Evolutionary conservation across 1,140 invertebrate genomes (phyloP), one percentile per base, ranked within the genome.

Genomic region (Saccostrea echinata): DNA sequence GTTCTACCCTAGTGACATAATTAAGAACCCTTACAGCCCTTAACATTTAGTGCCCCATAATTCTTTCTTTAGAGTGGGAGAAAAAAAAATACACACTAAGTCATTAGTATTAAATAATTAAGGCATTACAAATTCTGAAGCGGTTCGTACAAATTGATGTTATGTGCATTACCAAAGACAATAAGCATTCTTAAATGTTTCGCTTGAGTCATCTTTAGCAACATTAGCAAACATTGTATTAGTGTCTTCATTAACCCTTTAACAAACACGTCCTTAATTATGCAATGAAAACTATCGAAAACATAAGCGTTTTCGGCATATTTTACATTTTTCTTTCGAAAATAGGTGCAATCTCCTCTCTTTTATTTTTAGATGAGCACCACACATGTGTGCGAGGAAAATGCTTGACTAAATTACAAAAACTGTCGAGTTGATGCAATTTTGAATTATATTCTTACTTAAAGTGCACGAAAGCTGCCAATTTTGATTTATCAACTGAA

Each of bases 231-330:
- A 33, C 68, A 30, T 16, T 30, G 24, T 30, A 27, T 33, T 76
- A 76, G 68, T 30, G 24, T 76, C 27, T 76, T 76, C 13, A 76
- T 76, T 76, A 76, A 76, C 68, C 33, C 68, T 76, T 76, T 12
- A 30, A 30, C 27, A 76, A 76, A 64, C 57, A 21, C 57, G 18
- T 64, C 21, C 24, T n/a, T 64, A 64, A 64, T 27, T 76, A 76
- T 71, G 27, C 64, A 71, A 71, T 24, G 64, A 71, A 71, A 71
- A 71, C 64, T 71, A 71, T 76, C 27, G 68, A 76, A 76, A 76
- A 30, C 68, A 76, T 33, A 30, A 76, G 30, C 68, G 27, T 76
- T 76, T 76, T 76, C 68, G 9, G 68, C 24, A 76, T 76, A 30
- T 76, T 76, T 76, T 76, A 30, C 68, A 76, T 76, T 76, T 76